These are phyloP conservation scores for Aepyceros melampus DNA, from an alignment of 2,113 vertebrate species.

Conservation along the genomic window DNA sequence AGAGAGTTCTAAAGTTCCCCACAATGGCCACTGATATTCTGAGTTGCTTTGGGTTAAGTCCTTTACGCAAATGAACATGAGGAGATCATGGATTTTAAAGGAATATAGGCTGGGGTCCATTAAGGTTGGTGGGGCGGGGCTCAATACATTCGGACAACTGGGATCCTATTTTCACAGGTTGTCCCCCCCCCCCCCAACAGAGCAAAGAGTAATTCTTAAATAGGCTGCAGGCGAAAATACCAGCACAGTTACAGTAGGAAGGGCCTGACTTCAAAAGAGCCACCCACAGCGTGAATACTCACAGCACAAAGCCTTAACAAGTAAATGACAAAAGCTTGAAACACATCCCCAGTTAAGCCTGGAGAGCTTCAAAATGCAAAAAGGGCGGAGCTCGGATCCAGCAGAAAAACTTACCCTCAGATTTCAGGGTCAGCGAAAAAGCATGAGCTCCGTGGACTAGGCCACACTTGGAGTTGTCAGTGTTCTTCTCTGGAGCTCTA, in stretches of 20 bases:
- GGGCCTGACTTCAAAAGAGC: not conserved
- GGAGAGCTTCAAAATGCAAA: not conserved
- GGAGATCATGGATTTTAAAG: not conserved
- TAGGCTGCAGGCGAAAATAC: not conserved
- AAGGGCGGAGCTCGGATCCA: not conserved
- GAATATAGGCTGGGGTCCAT: not conserved
- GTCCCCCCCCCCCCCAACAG: rapidly evolving
- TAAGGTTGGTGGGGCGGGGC: not conserved
- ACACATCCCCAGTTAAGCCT: not conserved
- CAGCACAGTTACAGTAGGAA: not conserved
- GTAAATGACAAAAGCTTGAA: not conserved
- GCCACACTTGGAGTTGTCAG: not conserved
- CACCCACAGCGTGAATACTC: no score
- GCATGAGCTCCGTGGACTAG: not conserved
- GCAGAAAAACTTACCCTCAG: not conserved
- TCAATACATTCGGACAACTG: not conserved
- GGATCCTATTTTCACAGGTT: not conserved
- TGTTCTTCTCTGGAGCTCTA: not conserved
- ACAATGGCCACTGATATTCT: not conserved
- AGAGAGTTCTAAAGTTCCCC: not conserved
- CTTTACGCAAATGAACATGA: not conserved
- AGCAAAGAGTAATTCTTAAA: not conserved
- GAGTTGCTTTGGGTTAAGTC: not conserved
- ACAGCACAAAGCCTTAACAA: not conserved
- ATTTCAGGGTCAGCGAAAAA: not conserved